These are phyloP conservation scores for Oncorhynchus keta DNA, from an alignment of 2,113 vertebrate species.

Conservation along the genomic window DNA sequence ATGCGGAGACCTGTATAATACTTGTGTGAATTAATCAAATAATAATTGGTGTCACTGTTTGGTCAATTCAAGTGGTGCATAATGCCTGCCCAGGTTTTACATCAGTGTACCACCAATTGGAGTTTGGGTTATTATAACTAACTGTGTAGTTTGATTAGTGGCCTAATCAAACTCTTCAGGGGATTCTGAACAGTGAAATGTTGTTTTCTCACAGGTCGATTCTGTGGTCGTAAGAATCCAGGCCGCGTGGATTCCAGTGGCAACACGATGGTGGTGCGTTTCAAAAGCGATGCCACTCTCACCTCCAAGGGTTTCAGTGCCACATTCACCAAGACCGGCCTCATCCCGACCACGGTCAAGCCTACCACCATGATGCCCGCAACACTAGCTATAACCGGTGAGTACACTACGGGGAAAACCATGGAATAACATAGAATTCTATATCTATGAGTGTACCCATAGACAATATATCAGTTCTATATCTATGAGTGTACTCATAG, in stretches of 20 bases:
- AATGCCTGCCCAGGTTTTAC: background rate
- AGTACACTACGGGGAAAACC: background rate
- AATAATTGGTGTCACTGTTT: too few relatives aligned
- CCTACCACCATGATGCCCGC: conserved; percentile 28
- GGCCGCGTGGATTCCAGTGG: conserved; percentile 52
- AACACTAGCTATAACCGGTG: background rate
- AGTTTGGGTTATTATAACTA: background rate
- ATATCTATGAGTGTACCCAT: too few relatives aligned
- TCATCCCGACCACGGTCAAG: conserved; percentile 41
- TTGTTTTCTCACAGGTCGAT: conserved; percentile 38
- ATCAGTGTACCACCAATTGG: background rate
- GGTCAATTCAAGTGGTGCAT: background rate
- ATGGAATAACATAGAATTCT: background rate
- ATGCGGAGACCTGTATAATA: too few relatives aligned
- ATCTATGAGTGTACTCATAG: too few relatives aligned
- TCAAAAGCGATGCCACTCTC: conserved; percentile 62
- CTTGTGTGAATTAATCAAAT: too few relatives aligned
- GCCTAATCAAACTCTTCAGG: too few relatives aligned
- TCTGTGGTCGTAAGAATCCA: conserved; percentile 64
- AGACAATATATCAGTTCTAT: background rate
- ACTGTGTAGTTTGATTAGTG: background rate
- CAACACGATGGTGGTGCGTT: conserved; percentile 69
- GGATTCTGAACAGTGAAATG: background rate
- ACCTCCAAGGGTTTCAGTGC: conserved; percentile 72
- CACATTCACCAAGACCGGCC: conserved; percentile 59